Conservation (phyloP, 1,140 invertebrate species). For the Pantala flavescens region DNA sequence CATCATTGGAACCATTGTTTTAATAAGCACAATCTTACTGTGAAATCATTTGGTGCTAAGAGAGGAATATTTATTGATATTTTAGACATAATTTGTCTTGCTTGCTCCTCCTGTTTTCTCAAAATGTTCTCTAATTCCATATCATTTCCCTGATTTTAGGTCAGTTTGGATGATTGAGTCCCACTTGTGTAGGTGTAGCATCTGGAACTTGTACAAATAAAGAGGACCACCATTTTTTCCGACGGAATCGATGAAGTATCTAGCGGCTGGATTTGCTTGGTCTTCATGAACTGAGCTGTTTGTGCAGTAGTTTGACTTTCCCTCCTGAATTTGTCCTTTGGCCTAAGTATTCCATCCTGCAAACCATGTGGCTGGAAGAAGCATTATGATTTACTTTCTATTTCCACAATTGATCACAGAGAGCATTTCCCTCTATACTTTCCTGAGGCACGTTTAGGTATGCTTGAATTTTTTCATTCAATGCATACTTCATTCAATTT, state of each 20-base stretch:
- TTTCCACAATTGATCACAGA: background rate
- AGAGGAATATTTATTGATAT: too few relatives aligned
- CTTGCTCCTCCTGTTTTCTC: too few relatives aligned
- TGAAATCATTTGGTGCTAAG: too few relatives aligned
- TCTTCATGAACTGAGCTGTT: background rate
- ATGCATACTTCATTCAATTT: background rate
- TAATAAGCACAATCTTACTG: too few relatives aligned
- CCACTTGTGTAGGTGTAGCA: background rate
- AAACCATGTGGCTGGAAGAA: background rate
- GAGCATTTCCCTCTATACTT: background rate
- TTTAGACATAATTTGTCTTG: too few relatives aligned
- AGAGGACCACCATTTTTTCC: background rate
- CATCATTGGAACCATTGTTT: too few relatives aligned
- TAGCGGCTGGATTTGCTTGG: background rate
- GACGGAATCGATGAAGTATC: too few relatives aligned
- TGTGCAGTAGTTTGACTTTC: background rate
- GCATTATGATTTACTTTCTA: background rate
- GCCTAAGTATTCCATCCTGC: background rate
- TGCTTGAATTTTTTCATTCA: background rate
- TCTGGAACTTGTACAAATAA: background rate
- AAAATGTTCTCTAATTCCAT: too few relatives aligned
- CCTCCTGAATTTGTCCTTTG: conserved; percentile 3
- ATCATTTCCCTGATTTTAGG: background rate
- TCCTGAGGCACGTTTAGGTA: background rate
- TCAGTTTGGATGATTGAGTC: background rate